Evolutionary conservation across 2,113 vertebrate genomes (phyloP).

Genomic region (Mungos mungo): DNA sequence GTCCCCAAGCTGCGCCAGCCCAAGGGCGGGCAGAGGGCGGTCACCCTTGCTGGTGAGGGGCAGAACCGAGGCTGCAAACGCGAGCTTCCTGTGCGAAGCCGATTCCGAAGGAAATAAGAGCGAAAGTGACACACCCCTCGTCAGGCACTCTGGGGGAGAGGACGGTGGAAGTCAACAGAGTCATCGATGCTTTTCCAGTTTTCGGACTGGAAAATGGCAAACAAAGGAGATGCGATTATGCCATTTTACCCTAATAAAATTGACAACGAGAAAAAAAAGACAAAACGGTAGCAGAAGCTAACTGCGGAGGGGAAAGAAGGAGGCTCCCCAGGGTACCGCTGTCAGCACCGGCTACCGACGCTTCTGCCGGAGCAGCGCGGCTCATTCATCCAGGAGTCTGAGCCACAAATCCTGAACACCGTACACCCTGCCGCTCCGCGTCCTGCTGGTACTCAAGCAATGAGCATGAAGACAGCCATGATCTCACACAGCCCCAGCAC

Average conservation of each 20-base stretch:
- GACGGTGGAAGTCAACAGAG: background rate
- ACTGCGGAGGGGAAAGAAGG: background rate
- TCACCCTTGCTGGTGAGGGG: background rate
- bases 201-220: background rate
- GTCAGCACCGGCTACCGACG: too few species aligned
- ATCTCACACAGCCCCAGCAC: background rate
- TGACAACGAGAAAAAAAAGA: background rate
- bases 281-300: background rate
- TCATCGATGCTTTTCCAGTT: background rate
- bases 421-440: background rate
- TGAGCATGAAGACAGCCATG: background rate
- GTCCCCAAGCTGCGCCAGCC: background rate
- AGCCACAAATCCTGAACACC: background rate
- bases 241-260: background rate
- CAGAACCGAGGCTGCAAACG: background rate
- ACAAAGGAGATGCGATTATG: background rate
- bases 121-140: background rate
- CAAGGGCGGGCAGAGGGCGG: too few species aligned
- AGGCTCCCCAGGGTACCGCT: accelerated
- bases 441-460: background rate
- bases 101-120: background rate
- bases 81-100: background rate
- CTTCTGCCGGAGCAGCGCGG: background rate
- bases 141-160: background rate
- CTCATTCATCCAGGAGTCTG: background rate